Conservation (phyloP, 1,140 invertebrate species). For the Atta texana region DNA sequence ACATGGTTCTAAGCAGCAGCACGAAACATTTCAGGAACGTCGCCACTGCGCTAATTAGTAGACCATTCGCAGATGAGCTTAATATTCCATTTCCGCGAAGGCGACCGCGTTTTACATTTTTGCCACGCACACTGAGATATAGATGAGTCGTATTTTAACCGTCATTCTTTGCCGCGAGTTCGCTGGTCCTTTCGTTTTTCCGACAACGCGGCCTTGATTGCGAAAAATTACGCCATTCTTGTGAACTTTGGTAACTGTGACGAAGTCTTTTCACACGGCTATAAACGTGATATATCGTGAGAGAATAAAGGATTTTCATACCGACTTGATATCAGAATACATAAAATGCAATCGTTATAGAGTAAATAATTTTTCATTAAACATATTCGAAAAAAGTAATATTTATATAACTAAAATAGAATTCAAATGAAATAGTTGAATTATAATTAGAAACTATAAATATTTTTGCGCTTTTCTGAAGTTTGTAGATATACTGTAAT, state of each 20-base stretch:
- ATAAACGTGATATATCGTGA: neutral
- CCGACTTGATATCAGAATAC: neutral
- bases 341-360: neutral
- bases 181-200: neutral
- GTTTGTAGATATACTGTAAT: neutral
- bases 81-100: slow-evolving; percentile 57
- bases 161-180: neutral
- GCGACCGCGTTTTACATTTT: slow-evolving; percentile 26
- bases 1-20: slow-evolving; percentile 51
- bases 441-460: slow-evolving; percentile 25
- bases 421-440: slow-evolving; percentile 11
- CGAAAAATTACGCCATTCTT: slow-evolving; percentile 50
- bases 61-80: slow-evolving; percentile 42
- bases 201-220: slow-evolving; percentile 39
- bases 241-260: slow-evolving; percentile 29
- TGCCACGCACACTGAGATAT: neutral
- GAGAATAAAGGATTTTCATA: neutral
- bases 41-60: slow-evolving; percentile 68
- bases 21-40: slow-evolving; percentile 64
- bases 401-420: slow-evolving; percentile 2
- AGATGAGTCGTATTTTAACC: neutral
- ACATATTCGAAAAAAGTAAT: neutral
- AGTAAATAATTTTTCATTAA: neutral
- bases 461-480: neutral
- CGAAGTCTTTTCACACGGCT: neutral